Base-by-base conservation (phyloP, 2,113 vertebrate species). In the Hylia prasina region DNA sequence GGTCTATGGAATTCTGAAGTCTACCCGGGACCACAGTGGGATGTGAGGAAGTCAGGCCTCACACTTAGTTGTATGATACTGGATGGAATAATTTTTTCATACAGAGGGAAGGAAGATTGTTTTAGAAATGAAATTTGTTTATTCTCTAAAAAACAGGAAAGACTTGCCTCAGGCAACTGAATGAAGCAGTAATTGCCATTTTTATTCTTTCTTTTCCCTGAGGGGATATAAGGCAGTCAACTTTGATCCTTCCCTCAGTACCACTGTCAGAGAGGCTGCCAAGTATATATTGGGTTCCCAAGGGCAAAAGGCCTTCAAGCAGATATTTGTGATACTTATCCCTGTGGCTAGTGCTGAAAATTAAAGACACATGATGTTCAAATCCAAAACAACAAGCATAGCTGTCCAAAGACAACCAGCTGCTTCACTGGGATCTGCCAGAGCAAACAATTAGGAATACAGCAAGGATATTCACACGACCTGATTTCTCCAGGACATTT, bases 331-430 rank as follows among this genome's bases (percentile, higher is more conserved):
- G 93, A 92, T 94, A 87, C 94, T 94, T 92, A 91, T 89, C 76
- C 89, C 77, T 87, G 69, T 71, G 76, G 82, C 82, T 94, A 94
- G 94, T 70, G 69, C 76, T 92, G 82, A 94, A 95, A 96, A 96
- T 94, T 92, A 93, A 92, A 96, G 82, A 95, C 96, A 95, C 63
- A 95, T 94, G 92, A 87, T 90, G 91, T 95, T 37, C 78, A 96
- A 94, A 95, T 54, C 80, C 90, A 88, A 93, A 93, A 81, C 83
- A 94, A 87, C 87, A 93, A 73, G 44, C 71, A 70, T 3, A 90
- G 68, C 68, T 92, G 94, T 96, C 93, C 96, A 84, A 95, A 96
- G 92, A 94, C 85, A 96, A 71, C 90, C 93, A 93, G 85, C 82
- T 95, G 75, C 85, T 88, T 92, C 79, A 71, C 28, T 91, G 60